Evolutionary conservation across 92 coral and sea anemone species (phyloP).

Genomic region (Zoanthus sansibaricus): DNA sequence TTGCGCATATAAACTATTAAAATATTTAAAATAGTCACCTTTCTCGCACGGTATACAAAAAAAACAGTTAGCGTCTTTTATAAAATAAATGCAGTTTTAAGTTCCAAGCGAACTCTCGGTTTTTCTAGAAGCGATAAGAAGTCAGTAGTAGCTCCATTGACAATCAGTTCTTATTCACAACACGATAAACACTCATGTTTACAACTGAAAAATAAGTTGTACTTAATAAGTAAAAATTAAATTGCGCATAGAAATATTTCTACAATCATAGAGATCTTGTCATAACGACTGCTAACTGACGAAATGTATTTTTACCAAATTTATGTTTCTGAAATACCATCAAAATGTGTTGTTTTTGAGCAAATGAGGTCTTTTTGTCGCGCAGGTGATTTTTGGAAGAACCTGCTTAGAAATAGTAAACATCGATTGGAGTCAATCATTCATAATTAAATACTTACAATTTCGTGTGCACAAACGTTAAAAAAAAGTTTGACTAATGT

Average conservation of each 20-base stretch:
- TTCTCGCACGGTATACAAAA: too few relatives aligned
- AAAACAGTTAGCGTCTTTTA: background rate
- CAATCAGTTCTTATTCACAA: background rate
- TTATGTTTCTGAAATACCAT: background rate
- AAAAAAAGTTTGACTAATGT: too few relatives aligned
- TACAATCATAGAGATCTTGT: background rate
- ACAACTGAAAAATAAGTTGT: background rate
- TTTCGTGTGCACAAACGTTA: background rate
- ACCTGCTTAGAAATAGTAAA: conserved; percentile 14
- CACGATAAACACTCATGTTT: background rate
- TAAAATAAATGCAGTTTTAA: background rate
- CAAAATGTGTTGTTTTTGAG: background rate
- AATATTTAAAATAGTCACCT: background rate
- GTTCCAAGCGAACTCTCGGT: background rate
- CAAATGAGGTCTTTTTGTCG: background rate
- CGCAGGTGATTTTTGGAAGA: conserved; percentile 11
- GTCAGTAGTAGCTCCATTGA: background rate
- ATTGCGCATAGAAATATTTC: background rate
- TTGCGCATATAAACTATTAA: background rate
- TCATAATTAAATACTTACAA: conserved; percentile 1
- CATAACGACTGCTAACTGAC: background rate
- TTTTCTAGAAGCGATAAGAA: background rate
- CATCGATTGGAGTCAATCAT: conserved; percentile 17
- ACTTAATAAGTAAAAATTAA: background rate
- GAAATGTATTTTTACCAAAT: background rate